These are phyloP conservation scores for Dendroctonus valens DNA, from an alignment of 1,140 invertebrate genomes.

Conservation along the genomic window DNA sequence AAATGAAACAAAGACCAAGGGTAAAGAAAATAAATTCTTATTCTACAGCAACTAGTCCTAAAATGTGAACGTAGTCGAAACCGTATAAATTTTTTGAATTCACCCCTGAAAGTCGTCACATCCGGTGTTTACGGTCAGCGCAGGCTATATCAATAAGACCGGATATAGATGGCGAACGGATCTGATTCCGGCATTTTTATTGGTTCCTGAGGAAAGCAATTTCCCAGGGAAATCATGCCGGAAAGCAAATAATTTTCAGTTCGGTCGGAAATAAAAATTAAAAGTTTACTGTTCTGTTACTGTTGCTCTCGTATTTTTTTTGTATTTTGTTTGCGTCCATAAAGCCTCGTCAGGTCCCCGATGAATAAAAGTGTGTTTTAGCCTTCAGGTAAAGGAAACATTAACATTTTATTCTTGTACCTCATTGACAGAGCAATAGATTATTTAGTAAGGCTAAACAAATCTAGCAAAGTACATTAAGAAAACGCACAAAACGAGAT, in stretches of 20 bases:
- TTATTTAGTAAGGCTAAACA: too few species aligned
- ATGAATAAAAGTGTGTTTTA: not conserved
- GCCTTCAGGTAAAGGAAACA: not conserved
- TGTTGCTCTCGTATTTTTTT: slow-evolving; percentile 1
- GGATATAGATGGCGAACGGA: slow-evolving; percentile 42
- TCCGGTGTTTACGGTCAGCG: slow-evolving; percentile 44
- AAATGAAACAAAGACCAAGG: too few species aligned
- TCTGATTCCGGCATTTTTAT: slow-evolving; percentile 46
- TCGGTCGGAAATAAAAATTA: slow-evolving; percentile 31
- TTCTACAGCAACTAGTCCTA: too few species aligned
- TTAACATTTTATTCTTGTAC: too few species aligned
- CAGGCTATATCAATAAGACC: slow-evolving; percentile 45
- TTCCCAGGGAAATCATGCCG: slow-evolving; percentile 34
- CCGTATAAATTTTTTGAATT: slow-evolving; percentile 42
- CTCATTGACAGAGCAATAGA: too few species aligned
- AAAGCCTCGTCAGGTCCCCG: slow-evolving; percentile 8
- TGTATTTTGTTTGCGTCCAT: slow-evolving; percentile 12
- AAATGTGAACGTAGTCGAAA: slow-evolving; percentile 6
- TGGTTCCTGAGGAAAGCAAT: slow-evolving; percentile 30
- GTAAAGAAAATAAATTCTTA: too few species aligned
- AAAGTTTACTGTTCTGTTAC: slow-evolving; percentile 27
- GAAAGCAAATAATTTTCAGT: slow-evolving; percentile 34
- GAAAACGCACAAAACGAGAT: too few species aligned
- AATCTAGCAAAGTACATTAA: too few species aligned
- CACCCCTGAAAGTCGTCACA: slow-evolving; percentile 44